Base-by-base conservation (phyloP, 2,113 vertebrate species). In the Odocoileus hemionus region DNA sequence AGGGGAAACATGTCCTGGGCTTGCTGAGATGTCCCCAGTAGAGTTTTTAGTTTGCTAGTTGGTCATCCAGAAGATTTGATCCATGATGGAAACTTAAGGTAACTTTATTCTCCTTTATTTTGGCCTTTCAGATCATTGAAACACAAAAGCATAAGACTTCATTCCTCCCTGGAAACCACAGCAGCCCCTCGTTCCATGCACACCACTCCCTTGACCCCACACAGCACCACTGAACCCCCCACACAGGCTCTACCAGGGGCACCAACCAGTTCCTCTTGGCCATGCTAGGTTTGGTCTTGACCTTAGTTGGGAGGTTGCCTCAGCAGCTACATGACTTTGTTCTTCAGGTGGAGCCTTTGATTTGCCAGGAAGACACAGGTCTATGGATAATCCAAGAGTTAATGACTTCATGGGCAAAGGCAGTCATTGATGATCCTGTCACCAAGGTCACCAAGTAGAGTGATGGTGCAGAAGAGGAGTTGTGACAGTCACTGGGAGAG, bases 201-300 rank as follows among this genome's bases (percentile, higher is more conserved):
- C 19, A 16, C 1, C 2, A 5, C n/a, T 36, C 7, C 15, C 7
- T 16, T 10, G 5, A 9, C 7, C 25, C 5, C 47, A 16, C 1
- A 2, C 1, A 8, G 23, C 1, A 3, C 12, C 9, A 15, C 2
- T 30, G 52, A 15, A 30, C 28, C 26, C 7, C 9, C 28, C 0
- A 26, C 7, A 5, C 4, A 10, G 10, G 16, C 4, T n/a, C 23
- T 1, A 7, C 60, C 60, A 15, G 6, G 23, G 8, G 2, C 25
- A 3, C 7, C 28, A 0, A 47, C 36, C 8, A 1, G 47, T 3
- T 19, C 61, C 39, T 25, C 30, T 30, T 47, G 23, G 9, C n/a
- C 36, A 52, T 7, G 3, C 10, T 25, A 1, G 2, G 28, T 67
- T 7, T 30, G 47, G 16, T 3, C 0, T 6, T 21, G 3, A 52